phyloP scores from a whole-genome alignment of 2,797 vertebrate genomes.

The Lycodopsis pacificus region DNA sequence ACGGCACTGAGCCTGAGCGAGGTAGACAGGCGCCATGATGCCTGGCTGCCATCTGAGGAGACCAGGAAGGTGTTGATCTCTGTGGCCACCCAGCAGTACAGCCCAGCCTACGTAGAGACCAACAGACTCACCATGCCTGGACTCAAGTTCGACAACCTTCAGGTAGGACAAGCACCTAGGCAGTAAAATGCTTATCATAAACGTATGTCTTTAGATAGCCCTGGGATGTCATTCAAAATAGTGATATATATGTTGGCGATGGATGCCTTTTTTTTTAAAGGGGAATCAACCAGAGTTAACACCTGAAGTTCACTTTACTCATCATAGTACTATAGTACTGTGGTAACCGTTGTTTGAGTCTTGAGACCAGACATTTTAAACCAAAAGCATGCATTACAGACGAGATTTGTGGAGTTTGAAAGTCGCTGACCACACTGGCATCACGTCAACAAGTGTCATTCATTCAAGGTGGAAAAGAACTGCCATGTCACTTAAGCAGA shows the following conservation, averaged over 20 bases:
- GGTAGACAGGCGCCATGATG: constrained; percentile 92
- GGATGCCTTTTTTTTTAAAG: neutral
- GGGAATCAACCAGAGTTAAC: neutral
- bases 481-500: neutral
- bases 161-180: constrained; percentile 82
- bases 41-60: constrained; percentile 93
- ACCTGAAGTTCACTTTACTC: neutral
- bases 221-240: neutral
- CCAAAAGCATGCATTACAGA: neutral
- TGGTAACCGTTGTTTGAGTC: neutral
- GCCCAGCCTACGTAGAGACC: constrained; percentile 87
- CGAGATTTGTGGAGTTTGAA: neutral
- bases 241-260: neutral
- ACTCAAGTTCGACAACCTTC: constrained; percentile 97
- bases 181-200: neutral
- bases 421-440: neutral
- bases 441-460: neutral
- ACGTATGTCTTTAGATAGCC: neutral
- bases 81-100: constrained; percentile 90
- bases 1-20: constrained; percentile 96
- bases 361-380: neutral
- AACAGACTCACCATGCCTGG: constrained; percentile 95
- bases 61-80: constrained; percentile 89
- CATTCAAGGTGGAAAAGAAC: neutral
- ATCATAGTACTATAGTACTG: neutral